Evolutionary conservation across 2,888 invertebrate genomes (phyloP).

Genomic region (Hetaerina titia): DNA sequence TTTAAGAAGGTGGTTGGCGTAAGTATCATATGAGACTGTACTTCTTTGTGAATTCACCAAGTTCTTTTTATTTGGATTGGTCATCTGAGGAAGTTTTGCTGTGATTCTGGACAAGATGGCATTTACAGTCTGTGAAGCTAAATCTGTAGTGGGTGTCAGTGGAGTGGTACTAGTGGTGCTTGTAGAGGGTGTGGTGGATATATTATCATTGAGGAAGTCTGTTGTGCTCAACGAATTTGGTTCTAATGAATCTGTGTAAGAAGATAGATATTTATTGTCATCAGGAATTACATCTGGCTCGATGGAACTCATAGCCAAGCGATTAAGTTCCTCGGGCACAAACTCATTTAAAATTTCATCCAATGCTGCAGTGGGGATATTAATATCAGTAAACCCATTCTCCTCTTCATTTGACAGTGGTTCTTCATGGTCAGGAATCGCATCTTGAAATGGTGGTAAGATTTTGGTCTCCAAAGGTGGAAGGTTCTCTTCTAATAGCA

Average conservation of each 20-base stretch:
- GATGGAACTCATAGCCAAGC: slow-evolving; percentile 49
- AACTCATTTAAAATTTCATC: slow-evolving; percentile 62
- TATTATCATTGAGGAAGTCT: not conserved
- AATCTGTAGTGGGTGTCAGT: not conserved
- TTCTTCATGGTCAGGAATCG: slow-evolving; percentile 39
- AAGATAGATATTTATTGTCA: not conserved
- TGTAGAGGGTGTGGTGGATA: not conserved
- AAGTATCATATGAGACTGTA: slow-evolving; percentile 41
- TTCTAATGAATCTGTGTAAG: slow-evolving; percentile 44
- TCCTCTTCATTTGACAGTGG: not conserved
- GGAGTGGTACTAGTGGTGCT: not conserved
- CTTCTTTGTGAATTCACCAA: not conserved
- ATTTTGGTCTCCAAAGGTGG: slow-evolving; percentile 41
- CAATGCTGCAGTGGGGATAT: slow-evolving; percentile 41
- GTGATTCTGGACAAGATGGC: slow-evolving; percentile 12
- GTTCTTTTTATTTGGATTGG: not conserved
- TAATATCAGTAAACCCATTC: slow-evolving; percentile 40
- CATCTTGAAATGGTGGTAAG: slow-evolving; percentile 49
- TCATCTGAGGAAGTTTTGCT: slow-evolving; percentile 40
- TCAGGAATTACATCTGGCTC: slow-evolving; percentile 55
- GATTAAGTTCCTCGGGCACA: slow-evolving; percentile 53
- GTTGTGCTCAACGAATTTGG: slow-evolving; percentile 35
- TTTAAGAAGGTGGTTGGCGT: slow-evolving; percentile 44
- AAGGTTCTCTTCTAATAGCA: slow-evolving; percentile 9
- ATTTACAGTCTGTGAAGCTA: slow-evolving; percentile 16